A percentile compares a stretch with the other conserved stretches of the same genome.
phyloP scores from a whole-genome alignment of 2,113 vertebrate species.

The Notothenia rossii region DNA sequence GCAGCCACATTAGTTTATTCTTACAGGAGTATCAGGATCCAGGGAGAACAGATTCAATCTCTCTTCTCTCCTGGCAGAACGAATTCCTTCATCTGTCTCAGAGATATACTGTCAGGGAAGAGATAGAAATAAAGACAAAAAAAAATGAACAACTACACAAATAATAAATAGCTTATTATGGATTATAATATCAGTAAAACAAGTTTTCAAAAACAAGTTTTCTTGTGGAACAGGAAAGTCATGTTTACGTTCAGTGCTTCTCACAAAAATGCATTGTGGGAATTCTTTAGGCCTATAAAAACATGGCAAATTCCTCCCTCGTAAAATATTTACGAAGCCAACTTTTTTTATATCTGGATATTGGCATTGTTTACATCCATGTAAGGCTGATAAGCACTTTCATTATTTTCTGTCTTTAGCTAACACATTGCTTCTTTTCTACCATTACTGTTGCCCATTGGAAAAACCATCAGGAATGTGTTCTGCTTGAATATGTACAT shows the following conservation, averaged over 20 bases:
- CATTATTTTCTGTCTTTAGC: neutral
- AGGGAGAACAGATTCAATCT: slow-evolving; percentile 95
- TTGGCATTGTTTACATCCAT: neutral
- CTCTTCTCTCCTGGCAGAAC: slow-evolving; percentile 87
- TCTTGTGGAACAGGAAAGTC: neutral
- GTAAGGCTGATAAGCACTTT: no score
- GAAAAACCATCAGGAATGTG: neutral
- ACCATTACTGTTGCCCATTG: neutral
- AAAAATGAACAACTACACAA: neutral
- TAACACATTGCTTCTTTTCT: neutral
- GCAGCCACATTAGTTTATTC: slow-evolving; percentile 39
- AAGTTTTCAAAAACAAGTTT: neutral
- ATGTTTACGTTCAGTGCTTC: neutral
- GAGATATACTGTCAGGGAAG: slow-evolving; percentile 88
- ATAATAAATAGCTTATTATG: neutral
- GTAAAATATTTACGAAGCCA: slow-evolving; percentile 2
- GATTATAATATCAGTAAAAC: slow-evolving; percentile 5
- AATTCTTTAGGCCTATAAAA: neutral
- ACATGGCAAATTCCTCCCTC: neutral
- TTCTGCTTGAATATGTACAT: neutral
- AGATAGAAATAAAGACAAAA: slow-evolving; percentile 24
- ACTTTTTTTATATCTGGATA: neutral
- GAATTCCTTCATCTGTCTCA: slow-evolving; percentile 94
- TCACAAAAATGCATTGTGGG: neutral
- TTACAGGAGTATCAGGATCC: slow-evolving; percentile 94